A percentile compares a stretch with the other conserved stretches of the same genome.
Conservation (phyloP, 2,888 invertebrate species). For the Heliconius aoede region DNA sequence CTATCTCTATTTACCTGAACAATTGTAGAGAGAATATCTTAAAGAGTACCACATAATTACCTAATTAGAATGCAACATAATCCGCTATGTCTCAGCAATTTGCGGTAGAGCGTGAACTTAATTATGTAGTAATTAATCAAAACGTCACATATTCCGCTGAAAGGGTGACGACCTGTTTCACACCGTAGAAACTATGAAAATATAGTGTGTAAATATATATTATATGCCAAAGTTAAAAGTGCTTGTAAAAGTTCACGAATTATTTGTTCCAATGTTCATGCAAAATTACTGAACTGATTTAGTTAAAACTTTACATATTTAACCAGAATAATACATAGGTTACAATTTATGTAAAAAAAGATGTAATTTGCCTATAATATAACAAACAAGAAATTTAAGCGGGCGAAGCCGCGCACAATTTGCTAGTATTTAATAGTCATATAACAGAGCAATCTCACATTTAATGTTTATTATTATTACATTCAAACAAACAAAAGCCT, state of each 20-base stretch:
- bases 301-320: no score
- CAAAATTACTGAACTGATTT: no score
- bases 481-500: background rate
- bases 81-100: constrained; percentile 41
- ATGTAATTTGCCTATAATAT: no score
- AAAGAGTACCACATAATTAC: constrained; percentile 28
- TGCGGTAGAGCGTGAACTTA: constrained; percentile 44
- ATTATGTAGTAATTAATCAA: constrained; percentile 54
- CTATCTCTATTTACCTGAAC: background rate
- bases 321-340: no score
- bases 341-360: no score
- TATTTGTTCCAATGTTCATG: no score
- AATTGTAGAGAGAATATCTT: constrained; percentile 20
- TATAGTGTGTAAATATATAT: no score
- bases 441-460: background rate
- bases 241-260: no score
- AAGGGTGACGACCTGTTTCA: constrained; percentile 37
- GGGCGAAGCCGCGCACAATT: no score
- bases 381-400: no score
- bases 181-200: background rate
- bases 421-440: no score
- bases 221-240: no score
- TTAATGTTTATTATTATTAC: background rate
- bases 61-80: constrained; percentile 42
- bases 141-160: constrained; percentile 39